These are phyloP conservation scores for Lonchura striata DNA, from an alignment of 2,113 vertebrate genomes.

Conservation along the genomic window DNA sequence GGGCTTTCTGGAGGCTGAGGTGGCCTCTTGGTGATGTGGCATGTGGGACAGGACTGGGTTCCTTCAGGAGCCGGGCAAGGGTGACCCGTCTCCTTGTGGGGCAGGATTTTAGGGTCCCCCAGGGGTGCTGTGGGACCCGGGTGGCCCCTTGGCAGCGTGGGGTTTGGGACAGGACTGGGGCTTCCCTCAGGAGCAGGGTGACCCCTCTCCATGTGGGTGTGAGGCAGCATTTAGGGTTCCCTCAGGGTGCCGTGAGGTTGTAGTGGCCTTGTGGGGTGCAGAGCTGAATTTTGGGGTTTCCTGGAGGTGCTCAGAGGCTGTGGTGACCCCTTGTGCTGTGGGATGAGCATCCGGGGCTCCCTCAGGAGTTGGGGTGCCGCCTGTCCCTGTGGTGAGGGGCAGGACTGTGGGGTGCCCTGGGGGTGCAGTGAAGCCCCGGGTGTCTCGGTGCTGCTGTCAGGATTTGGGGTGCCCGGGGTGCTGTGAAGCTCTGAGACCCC, in stretches of 20 bases:
- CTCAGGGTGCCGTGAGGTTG: neutral
- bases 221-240: neutral
- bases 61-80: neutral
- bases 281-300: neutral
- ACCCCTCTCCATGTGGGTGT: rapidly evolving
- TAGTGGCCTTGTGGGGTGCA: neutral
- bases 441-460: neutral
- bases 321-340: neutral
- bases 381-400: neutral
- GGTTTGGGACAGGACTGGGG: neutral
- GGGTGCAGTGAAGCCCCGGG: neutral
- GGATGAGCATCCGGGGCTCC: neutral
- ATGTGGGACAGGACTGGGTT: neutral
- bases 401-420: neutral
- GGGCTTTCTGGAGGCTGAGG: neutral
- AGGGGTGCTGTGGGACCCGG: neutral
- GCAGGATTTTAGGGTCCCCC: neutral
- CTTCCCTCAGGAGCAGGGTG: neutral
- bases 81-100: neutral
- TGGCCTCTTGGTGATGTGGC: neutral
- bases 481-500: neutral
- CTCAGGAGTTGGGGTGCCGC: neutral
- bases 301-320: neutral
- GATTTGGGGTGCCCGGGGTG: neutral
- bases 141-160: neutral